Evolutionary conservation across 2,797 vertebrate genomes (phyloP), one percentile per base, ranked within the genome.

Genomic region (Eurystomus glaucurus): DNA sequence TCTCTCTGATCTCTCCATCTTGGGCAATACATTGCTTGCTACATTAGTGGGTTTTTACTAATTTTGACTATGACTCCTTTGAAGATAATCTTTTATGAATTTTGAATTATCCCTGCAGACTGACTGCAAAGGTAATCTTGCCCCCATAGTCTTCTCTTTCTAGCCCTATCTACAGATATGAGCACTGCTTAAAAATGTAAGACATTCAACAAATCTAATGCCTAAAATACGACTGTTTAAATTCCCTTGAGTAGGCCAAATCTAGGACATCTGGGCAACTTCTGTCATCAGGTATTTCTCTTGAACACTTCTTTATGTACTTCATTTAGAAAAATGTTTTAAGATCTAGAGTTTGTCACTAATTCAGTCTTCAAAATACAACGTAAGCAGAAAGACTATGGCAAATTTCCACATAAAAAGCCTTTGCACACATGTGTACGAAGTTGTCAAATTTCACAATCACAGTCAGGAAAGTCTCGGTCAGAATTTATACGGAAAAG

Each of bases 211-310:
- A 97, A 95, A 98, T 83, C 66, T 41, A 52, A 61, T 19, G 4
- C 46, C 39, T 68, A 51, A 72, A 97, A 97, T 22, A 80, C 66
- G 48, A 82, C 85, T 66, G 8, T 51, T 89, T 72, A 45, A 74
- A 61, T 41, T 93, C n/a, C 96, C 88, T 79, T 94, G 90, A 95
- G 91, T 52, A 96, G 89, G 88, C 89, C 93, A 95, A 96, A 97
- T 94, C 96, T 92, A 96, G 96, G 95, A 93, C 90, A 96, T 39
- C 68, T 93, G 23, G 35, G 43, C 62, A 64, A 80, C 46, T 74
- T 37, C 33, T 75, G 21, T 82, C 65, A 92, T 29, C 25, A 54
- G 29, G n/a, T 77, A 41, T 69, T 76, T 95, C 75, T 77, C 85
- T 72, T 85, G 15, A 72, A 86, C 19, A 15, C 81, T 77, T 72